Base-by-base conservation (phyloP, 2,797 vertebrate genomes). In the Graptemys geographica region DNA sequence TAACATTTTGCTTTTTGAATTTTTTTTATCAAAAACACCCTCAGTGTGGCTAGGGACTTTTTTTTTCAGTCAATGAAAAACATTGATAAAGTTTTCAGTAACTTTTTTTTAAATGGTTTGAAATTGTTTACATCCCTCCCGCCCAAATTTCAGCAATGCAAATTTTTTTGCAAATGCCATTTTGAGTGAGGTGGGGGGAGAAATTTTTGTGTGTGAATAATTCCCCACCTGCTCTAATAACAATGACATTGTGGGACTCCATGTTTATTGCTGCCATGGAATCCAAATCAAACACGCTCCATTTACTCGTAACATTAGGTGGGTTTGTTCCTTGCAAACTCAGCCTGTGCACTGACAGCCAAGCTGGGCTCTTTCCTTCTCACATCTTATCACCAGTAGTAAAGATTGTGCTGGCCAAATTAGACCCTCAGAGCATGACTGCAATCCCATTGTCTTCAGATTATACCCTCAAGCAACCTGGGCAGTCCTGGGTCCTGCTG, bases 401-500 rank as follows among this genome's bases (percentile, higher is more conserved):
- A 79, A 56, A 53, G 49, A 31, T n/a, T 53, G 69, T 4, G 0
- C n/a, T 37, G 49, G 33, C 18, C 0, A 0, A 1, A 5, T 21
- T 4, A 41, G 56, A 33, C 18, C 57, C 19, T 83, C 44, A 8
- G 28, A 31, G 57, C 37, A 18, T 8, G 1, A 13, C 11, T 49
- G 51, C 83, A 53, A 6, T 16, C 33, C 57, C 12, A 1, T 3
- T 18, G 28, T 72, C n/a, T 72, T 72, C n/a, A 11, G 19, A 37
- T 41, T 72, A 37, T 41, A 19, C n/a, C n/a, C n/a, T 41, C 37
- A 37, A 3, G 19, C 37, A 23, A 23, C 33, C 9, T 11, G 18
- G 8, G 65, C n/a, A n/a, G 31, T 25, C 18, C 0, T 1, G 37
- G n/a, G 12, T 47, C 74, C 27, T 4, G 27, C 25, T 44, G 25